Conservation (phyloP, 2,888 invertebrate species). For the Choreutis nemorana region DNA sequence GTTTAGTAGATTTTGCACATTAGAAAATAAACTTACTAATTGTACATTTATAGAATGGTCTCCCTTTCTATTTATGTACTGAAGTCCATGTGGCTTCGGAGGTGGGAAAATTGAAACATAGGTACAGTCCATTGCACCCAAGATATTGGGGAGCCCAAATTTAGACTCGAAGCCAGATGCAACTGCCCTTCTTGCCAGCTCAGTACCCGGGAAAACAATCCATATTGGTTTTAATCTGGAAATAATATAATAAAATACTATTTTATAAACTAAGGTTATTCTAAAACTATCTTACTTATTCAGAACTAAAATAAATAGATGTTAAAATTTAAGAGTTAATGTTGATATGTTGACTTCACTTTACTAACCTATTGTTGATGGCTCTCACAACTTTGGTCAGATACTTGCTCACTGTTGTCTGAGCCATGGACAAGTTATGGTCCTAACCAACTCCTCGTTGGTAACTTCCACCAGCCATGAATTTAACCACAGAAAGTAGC, state of each 20-base stretch:
- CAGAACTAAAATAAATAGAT: no score
- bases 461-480: no score
- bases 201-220: conserved; percentile 1
- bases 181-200: not conserved
- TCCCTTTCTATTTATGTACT: conserved; percentile 1
- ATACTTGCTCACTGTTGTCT: conserved; percentile 1
- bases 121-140: conserved; percentile 4
- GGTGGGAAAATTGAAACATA: conserved; percentile 3
- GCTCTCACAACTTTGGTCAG: no score
- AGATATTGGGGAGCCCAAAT: conserved; percentile 1
- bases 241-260: no score
- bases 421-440: not conserved
- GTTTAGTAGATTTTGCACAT: no score
- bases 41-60: not conserved
- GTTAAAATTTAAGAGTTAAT: no score
- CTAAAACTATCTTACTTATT: no score
- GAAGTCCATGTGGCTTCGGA: not conserved
- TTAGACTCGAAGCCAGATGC: not conserved
- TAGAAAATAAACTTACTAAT: not conserved
- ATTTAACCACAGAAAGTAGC: no score
- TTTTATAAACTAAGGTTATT: no score
- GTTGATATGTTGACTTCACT: no score
- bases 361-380: no score
- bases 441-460: no score
- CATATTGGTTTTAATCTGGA: conserved; percentile 2